Base-by-base conservation (phyloP, 2,113 vertebrate genomes). In the Chaetodon auriga region DNA sequence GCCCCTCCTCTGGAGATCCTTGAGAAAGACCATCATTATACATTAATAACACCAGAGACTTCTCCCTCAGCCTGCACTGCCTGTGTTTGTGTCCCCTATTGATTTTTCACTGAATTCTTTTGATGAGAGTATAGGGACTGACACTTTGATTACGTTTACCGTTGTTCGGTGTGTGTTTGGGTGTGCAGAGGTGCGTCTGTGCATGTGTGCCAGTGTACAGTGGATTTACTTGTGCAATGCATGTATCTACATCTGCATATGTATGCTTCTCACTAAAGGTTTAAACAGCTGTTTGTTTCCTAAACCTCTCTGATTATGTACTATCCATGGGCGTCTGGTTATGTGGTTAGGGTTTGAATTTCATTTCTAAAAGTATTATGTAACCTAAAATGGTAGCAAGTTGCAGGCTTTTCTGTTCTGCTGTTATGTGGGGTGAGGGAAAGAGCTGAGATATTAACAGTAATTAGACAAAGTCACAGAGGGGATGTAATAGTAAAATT, bases 21-120 rank as follows among this genome's bases (percentile, higher is more conserved):
- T 75, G 78, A 90, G 84, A 90, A 87, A 88, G 80, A 85, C 70
- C 65, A 55, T 88, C 87, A 86, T 92, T 90, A 90, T 83, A 84
- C 86, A 93, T 90, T 82, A 90, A 90, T 92, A 88, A 81, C 74
- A 69, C 71, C 61, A 73, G 74, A 89, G 85, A 89, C 53, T 88
- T 87, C 80, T 91, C 15, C 53, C 63, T 53, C 55, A 6, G 61
- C 80, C 85, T 65, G 71, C 85, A 68, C 70, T 55, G 85, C 72
- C 70, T 85, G 80, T 91, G 84, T 92, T 92, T 90, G 85, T 91
- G 88, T 80, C 58, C 58, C 61, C 43, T 86, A 93, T 92, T 90
- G 90, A 92, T 92, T 94, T 93, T 84, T 58, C 68, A 72, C 75
- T 87, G 87, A 87, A 88, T 81, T 90, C 63, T 54, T 89, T 90